Evolutionary conservation across 2,888 invertebrate genomes (phyloP), one percentile per base, ranked within the genome.

Genomic region (Mimachlamys varia): DNA sequence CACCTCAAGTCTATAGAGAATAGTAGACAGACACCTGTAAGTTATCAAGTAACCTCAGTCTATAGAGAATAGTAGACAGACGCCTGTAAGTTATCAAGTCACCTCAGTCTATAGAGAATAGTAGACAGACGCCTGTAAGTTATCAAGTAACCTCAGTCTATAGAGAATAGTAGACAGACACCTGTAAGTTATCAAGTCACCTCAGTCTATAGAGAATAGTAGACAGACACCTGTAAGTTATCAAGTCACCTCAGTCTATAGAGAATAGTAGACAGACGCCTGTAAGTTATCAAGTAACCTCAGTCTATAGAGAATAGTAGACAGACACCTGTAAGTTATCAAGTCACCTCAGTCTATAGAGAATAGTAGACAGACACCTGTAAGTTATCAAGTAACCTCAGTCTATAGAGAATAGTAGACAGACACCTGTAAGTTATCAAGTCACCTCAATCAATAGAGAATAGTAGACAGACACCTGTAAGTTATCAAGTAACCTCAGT

Each of bases 1-100:
- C 76, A 76, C 76, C 76, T 76, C 76, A 76, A 76, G 22, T 76
- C 76, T 76, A 76, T 76, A 33, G 76, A 76, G 76, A 76, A 27
- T 33, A 76, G 33, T 33, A 27, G 76, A 33, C 76, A 76, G 33
- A 76, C 76, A 10, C 76, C 76, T 33, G 76, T 76, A 76, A 76
- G 76, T 76, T 76, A 76, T 22, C 33, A 10, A 62, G 13, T 62
- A 2, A 62, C 13, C 62, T 62, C 62, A 62, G 27, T 62, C 62
- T 62, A 22, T 62, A 62, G 7, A 62, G 62, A 62, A 22, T 27
- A 22, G 22, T 27, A 22, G 10, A n/a, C 7, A 62, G n/a, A 13
- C 62, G 5, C 62, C 62, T 62, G 62, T 62, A n/a, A 62, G 62
- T 62, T 62, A 62, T 27, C 27, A 3, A 62, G 13, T 62, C n/a